Percentiles rank a stretch among this genome's conserved stretches.
Conservation (phyloP, 2,113 vertebrate genomes). For the Melanostigma gelatinosum region DNA sequence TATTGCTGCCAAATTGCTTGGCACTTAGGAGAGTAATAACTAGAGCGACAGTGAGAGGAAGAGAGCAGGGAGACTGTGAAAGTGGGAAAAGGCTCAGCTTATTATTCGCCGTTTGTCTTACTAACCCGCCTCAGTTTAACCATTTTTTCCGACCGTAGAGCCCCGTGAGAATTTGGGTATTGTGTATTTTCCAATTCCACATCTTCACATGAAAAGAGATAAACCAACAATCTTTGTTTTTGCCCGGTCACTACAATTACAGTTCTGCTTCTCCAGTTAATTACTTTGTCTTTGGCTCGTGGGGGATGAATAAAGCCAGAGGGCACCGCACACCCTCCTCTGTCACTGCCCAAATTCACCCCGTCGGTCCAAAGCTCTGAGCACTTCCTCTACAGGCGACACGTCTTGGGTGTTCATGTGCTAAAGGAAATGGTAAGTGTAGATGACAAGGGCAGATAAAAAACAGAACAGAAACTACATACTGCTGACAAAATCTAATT, state of each 20-base stretch:
- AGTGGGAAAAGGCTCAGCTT: neutral
- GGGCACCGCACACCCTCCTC: conserved; percentile 15
- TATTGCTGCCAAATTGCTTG: conserved; percentile 27
- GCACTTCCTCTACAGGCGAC: neutral
- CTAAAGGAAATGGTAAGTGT: conserved; percentile 14
- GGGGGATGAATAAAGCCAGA: conserved; percentile 39
- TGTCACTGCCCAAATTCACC: conserved; percentile 16
- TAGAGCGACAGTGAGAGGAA: neutral
- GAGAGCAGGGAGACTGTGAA: neutral
- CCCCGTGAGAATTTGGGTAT: neutral
- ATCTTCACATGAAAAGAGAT: neutral
- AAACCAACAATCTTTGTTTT: neutral
- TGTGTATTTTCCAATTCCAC: neutral
- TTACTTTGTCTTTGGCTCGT: conserved; percentile 59
- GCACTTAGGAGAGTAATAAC: conserved; percentile 5
- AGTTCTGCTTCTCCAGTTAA: conserved; percentile 57
- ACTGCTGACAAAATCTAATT: conserved; percentile 29
- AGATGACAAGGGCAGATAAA: conserved; percentile 38
- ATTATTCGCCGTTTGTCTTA: neutral
- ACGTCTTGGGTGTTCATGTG: neutral
- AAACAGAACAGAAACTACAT: conserved; percentile 57
- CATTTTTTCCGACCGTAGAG: neutral
- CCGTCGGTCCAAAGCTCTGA: neutral
- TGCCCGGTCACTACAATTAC: conserved; percentile 39
- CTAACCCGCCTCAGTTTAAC: neutral